Percentiles rank a stretch among this genome's conserved stretches.
Evolutionary conservation across 2,888 invertebrate genomes (phyloP).

Genomic region (Polymixis lichenea): DNA sequence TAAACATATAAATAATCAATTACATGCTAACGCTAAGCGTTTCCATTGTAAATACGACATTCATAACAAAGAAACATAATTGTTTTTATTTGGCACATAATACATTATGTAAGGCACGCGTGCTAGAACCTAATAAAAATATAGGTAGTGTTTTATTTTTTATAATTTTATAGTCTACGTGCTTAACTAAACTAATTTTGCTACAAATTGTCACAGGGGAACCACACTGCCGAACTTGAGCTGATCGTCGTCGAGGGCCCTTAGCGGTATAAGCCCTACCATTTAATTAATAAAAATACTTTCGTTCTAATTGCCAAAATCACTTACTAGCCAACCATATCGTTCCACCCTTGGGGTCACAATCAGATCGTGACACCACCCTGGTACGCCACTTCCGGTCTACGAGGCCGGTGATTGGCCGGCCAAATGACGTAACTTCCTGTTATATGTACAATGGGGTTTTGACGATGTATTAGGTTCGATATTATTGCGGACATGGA

Average conservation of each 20-base stretch:
- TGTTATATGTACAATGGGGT: conserved; percentile 63
- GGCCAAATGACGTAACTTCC: conserved; percentile 62
- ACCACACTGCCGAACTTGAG: background rate
- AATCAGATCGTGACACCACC: conserved; percentile 67
- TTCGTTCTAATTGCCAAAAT: conserved; percentile 65
- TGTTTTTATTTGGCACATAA: conserved; percentile 39
- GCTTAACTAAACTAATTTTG: conserved; percentile 28
- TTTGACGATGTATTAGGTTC: conserved; percentile 57
- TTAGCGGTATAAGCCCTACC: conserved; percentile 24
- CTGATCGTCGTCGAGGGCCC: conserved; percentile 46
- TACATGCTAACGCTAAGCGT: background rate
- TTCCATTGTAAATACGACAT: conserved; percentile 22
- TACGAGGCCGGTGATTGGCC: conserved; percentile 61
- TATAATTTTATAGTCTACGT: conserved; percentile 17
- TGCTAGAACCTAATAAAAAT: conserved; percentile 37
- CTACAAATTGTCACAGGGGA: conserved; percentile 51
- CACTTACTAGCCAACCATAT: conserved; percentile 64
- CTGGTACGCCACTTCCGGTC: conserved; percentile 66
- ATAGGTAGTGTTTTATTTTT: conserved; percentile 21
- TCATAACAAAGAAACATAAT: conserved; percentile 19
- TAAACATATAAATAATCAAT: background rate
- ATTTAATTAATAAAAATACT: conserved; percentile 65
- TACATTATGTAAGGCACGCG: conserved; percentile 33
- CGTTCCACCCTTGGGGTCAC: conserved; percentile 59
- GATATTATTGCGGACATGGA: conserved; percentile 55